Evolutionary conservation across 2,888 invertebrate genomes (phyloP), one percentile per base, ranked within the genome.

Genomic region (Siphonodentalium dalli): DNA sequence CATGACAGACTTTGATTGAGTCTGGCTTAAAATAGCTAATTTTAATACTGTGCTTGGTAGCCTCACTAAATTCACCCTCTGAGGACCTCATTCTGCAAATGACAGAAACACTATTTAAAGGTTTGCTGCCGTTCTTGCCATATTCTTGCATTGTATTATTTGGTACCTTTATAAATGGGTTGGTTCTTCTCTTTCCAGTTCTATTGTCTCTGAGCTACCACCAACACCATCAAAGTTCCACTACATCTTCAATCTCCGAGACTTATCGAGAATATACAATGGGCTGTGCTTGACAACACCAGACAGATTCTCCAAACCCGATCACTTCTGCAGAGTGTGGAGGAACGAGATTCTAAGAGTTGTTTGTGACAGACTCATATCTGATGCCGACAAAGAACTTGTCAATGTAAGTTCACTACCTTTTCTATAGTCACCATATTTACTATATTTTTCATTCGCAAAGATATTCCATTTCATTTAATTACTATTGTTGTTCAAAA

Each of bases 201-300:
- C 85, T 66, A 85, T 91, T 34, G 87, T 90, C 56, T 84, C 85
- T 20, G 90, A 92, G 58, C 83, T 95, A 47, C 92, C 93, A 0
- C 93, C 94, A 1, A 95, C 93, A 0, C 95, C 95, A 0, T 89
- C 90, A 5, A 93, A 92, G 82, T 95, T 95, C 83, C 94, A 95
- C 84, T 95, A 95, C 83, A 91, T 93, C 66, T 95, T 94, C 84
- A 94, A 94, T 83, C 86, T 95, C 81, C 87, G 93, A 39, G 95
- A 95, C 83, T 82, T 95, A 65, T 93, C 93, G 0, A 87, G 93
- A 51, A 88, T 95, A 58, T 88, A 88, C 65, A 89, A 89, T 13
- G 94, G 95, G 1, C 79, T 95, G 77, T 87, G 90, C 49, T 87
- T 90, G 57, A 91, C 90, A 9, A 87, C 88, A 34, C 88, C 91